phyloP scores from a whole-genome alignment of 64 coral and sea anemone genomes.

The Cladopsammia gracilis region DNA sequence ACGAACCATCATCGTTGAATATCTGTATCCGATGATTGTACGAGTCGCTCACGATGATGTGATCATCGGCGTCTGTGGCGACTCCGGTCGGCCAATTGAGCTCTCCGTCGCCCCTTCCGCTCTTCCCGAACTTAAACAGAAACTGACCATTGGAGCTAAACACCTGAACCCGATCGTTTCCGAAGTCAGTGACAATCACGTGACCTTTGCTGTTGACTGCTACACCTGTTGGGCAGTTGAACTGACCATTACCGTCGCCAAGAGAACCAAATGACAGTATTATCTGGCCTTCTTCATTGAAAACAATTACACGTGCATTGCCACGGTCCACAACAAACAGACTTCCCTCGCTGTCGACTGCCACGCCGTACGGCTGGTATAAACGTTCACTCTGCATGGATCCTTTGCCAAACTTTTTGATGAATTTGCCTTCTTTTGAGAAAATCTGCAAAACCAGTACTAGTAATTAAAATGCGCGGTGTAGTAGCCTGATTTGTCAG shows the following conservation, averaged over 20 bases:
- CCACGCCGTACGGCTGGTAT: slow-evolving; percentile 82
- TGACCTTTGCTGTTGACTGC: slow-evolving; percentile 81
- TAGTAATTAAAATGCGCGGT: no score
- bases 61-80: slow-evolving; percentile 64
- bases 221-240: slow-evolving; percentile 85
- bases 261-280: slow-evolving; percentile 81
- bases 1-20: slow-evolving; percentile 87
- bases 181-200: slow-evolving; percentile 88
- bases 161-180: slow-evolving; percentile 91
- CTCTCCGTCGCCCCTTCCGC: slow-evolving; percentile 69
- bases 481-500: no score
- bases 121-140: slow-evolving; percentile 84
- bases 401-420: slow-evolving; percentile 68
- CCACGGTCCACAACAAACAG: slow-evolving; percentile 85
- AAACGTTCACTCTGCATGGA: slow-evolving; percentile 31
- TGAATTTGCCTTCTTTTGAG: slow-evolving; percentile 67
- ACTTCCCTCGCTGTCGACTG: slow-evolving; percentile 73
- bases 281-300: slow-evolving; percentile 59
- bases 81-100: slow-evolving; percentile 96
- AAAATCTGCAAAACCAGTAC: slow-evolving; percentile 60
- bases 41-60: slow-evolving; percentile 91
- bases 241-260: slow-evolving; percentile 78
- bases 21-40: slow-evolving; percentile 93
- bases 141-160: slow-evolving; percentile 83
- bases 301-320: slow-evolving; percentile 84